Evolutionary conservation across 2,888 invertebrate species (phyloP), one percentile per base, ranked within the genome.

Genomic region (Alitta virens): DNA sequence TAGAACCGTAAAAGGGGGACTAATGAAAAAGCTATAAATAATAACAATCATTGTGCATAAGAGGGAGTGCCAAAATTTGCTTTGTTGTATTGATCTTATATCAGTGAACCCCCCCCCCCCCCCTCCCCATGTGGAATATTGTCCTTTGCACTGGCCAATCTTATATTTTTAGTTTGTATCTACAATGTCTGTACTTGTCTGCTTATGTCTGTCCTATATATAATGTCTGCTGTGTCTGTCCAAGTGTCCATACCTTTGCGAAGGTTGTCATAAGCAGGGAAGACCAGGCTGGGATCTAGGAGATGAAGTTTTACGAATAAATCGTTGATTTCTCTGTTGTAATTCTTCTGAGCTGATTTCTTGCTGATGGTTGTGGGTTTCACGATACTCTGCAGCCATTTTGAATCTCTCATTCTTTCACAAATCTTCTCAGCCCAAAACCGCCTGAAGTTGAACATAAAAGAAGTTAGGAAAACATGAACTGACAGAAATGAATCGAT

Each of bases 301-400:
- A 79, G 71, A 58, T 79, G 79, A 1, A 79, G 70, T 63, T 78
- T 79, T 14, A 79, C 74, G 64, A 79, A 77, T 21, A 78, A 64
- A 1, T 74, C 74, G 67, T 79, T 79, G 75, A 79, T 76, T 55
- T 78, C 77, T 33, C 69, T 60, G 63, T 76, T 77, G 68, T 76
- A 77, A 12, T 12, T 33, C 23, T 71, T 71, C n/a, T 73, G 72
- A 50, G 75, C 74, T 0, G 72, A 71, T 56, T 68, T 71, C 12
- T 64, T 66, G 1, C 77, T 78, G 26, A 70, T 70, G 18, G 77
- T 70, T 49, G 77, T 73, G 56, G 69, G 71, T 54, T 70, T 67
- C 57, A 75, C 63, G 62, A 76, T 43, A 25, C 56, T 72, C 60
- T 68, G 71, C 18, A 75, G 73, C 78, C 78, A 79, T 3, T 68